Percentiles rank a stretch among this genome's conserved stretches.
phyloP scores from a whole-genome alignment of 1,140 invertebrate genomes.

The Brachionus plicatilis region DNA sequence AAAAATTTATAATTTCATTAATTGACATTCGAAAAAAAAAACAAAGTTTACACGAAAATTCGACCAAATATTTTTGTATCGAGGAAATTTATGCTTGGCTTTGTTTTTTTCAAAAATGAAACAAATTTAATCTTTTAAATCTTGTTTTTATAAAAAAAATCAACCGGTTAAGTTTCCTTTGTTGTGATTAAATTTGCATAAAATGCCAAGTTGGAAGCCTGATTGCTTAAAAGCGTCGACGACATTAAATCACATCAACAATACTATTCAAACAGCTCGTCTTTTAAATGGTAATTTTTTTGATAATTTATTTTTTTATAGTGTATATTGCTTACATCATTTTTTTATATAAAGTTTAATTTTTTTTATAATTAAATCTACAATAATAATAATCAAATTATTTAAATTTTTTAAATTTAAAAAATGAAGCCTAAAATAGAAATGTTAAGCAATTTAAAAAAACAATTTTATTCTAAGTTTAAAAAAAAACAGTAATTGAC shows the following conservation, averaged over 20 bases:
- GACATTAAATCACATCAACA: not conserved
- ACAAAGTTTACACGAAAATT: not conserved
- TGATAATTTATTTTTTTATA: not conserved
- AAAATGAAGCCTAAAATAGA: too few relatives aligned
- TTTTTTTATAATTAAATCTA: too few relatives aligned
- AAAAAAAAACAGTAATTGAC: too few relatives aligned
- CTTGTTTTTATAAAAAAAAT: not conserved
- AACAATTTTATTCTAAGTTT: too few relatives aligned
- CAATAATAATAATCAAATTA: too few relatives aligned
- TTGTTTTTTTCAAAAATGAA: not conserved
- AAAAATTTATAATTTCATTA: slow-evolving; percentile 6
- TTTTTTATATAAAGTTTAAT: too few relatives aligned
- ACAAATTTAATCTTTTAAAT: not conserved
- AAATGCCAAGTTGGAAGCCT: slow-evolving; percentile 39
- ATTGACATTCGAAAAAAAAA: not conserved
- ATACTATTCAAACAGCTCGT: slow-evolving; percentile 33
- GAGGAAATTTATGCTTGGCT: not conserved
- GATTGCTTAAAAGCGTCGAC: slow-evolving; percentile 33
- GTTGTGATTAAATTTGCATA: not conserved
- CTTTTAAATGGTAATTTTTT: slow-evolving; percentile 19
- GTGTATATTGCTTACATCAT: not conserved
- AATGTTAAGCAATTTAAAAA: too few relatives aligned
- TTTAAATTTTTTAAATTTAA: too few relatives aligned
- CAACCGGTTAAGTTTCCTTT: not conserved
- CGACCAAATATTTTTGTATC: not conserved